Conservation (phyloP, 2,888 invertebrate genomes). For the Aphodius sticticus region DNA sequence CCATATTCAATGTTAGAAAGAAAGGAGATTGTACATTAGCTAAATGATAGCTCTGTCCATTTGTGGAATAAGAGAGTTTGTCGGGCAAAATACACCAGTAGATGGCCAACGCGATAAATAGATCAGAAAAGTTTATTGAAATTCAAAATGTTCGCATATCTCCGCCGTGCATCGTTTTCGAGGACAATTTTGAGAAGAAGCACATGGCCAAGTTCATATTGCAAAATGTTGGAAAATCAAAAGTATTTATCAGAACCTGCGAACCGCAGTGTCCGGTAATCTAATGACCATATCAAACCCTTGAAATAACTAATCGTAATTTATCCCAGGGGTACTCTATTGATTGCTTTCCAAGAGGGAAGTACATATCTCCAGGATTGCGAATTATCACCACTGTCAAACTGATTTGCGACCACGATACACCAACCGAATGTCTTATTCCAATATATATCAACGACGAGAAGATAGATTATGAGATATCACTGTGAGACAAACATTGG, state of each 20-base stretch:
- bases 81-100: background rate
- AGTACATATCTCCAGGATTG: background rate
- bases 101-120: background rate
- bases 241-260: background rate
- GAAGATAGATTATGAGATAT: background rate
- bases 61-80: background rate
- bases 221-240: background rate
- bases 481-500: background rate
- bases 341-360: background rate
- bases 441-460: slow-evolving; percentile 17
- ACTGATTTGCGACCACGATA: background rate
- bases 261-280: background rate
- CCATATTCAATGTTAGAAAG: no score
- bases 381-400: background rate
- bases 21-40: no score
- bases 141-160: background rate
- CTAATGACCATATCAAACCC: background rate
- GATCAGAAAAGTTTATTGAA: background rate
- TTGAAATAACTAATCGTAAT: background rate
- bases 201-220: background rate
- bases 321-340: background rate
- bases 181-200: background rate
- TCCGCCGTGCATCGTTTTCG: background rate
- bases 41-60: no score
- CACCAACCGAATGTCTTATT: slow-evolving; percentile 9